phyloP scores from a whole-genome alignment of 2,888 invertebrate species.

The Lepidonotus clava region DNA sequence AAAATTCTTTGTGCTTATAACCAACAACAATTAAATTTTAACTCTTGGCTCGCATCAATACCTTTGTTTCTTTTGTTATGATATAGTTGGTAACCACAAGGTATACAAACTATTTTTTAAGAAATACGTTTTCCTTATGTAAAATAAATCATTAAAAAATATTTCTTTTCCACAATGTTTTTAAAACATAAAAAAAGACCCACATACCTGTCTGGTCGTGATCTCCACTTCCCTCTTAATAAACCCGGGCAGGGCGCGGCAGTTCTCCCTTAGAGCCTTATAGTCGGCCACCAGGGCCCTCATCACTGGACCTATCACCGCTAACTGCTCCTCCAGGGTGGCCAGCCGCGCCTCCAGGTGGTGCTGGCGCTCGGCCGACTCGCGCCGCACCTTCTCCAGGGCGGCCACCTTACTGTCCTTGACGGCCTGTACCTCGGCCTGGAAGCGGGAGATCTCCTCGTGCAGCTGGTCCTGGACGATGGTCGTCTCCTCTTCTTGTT shows the following conservation, averaged over 20 bases:
- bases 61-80: too few relatives aligned
- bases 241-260: constrained; percentile 67
- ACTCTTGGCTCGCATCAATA: too few relatives aligned
- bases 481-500: constrained; percentile 30
- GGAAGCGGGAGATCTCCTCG: constrained; percentile 3
- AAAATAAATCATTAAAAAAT: too few relatives aligned
- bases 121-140: too few relatives aligned
- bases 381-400: constrained; percentile 41
- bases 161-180: too few relatives aligned
- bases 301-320: constrained; percentile 64
- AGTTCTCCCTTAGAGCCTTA: constrained; percentile 67
- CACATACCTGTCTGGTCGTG: constrained; percentile 49
- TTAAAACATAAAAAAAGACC: too few relatives aligned
- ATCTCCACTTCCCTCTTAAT: constrained; percentile 65
- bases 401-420: constrained; percentile 21
- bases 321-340: constrained; percentile 56
- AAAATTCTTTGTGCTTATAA: too few relatives aligned
- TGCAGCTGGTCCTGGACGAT: constrained; percentile 39
- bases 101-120: too few relatives aligned
- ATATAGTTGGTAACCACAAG: too few relatives aligned
- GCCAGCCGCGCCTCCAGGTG: background rate
- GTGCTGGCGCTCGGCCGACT: constrained; percentile 42
- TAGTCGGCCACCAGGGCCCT: constrained; percentile 68
- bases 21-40: too few relatives aligned
- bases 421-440: background rate